Percentiles rank a stretch among this genome's conserved stretches.
phyloP scores from a whole-genome alignment of 2,888 invertebrate genomes.

The Pollenia amentaria region DNA sequence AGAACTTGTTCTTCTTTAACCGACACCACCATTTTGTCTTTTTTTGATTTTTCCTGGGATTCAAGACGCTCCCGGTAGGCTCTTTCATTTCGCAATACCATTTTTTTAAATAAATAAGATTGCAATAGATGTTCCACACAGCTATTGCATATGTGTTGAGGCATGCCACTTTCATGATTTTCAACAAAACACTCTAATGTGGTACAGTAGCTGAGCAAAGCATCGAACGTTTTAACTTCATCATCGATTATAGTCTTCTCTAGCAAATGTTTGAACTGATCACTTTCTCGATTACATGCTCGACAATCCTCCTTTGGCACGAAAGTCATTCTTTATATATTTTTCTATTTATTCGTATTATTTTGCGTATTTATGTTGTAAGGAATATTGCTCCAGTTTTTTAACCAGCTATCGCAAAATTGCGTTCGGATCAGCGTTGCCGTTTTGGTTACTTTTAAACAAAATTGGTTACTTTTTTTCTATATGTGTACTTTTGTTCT shows the following conservation, averaged over 20 bases:
- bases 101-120: constrained; percentile 79
- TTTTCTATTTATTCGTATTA: not conserved
- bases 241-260: constrained; percentile 78
- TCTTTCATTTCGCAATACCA: constrained; percentile 78
- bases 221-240: constrained; percentile 80
- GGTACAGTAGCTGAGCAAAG: constrained; percentile 79
- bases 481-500: too few relatives aligned
- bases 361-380: not conserved
- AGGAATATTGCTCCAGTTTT: constrained; percentile 20
- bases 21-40: constrained; percentile 50
- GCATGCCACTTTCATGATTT: constrained; percentile 78
- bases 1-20: constrained; percentile 72
- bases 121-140: constrained; percentile 79
- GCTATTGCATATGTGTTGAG: constrained; percentile 79
- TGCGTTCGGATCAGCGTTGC: too few relatives aligned
- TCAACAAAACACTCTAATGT: constrained; percentile 76
- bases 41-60: constrained; percentile 69
- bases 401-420: too few relatives aligned
- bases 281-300: constrained; percentile 78
- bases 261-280: constrained; percentile 78
- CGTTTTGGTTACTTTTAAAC: too few relatives aligned
- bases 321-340: constrained; percentile 52
- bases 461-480: too few relatives aligned
- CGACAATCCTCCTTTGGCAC: constrained; percentile 79
- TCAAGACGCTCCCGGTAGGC: constrained; percentile 77